phyloP scores from a whole-genome alignment of 64 coral and sea anemone species.

The Anthopleura sola region DNA sequence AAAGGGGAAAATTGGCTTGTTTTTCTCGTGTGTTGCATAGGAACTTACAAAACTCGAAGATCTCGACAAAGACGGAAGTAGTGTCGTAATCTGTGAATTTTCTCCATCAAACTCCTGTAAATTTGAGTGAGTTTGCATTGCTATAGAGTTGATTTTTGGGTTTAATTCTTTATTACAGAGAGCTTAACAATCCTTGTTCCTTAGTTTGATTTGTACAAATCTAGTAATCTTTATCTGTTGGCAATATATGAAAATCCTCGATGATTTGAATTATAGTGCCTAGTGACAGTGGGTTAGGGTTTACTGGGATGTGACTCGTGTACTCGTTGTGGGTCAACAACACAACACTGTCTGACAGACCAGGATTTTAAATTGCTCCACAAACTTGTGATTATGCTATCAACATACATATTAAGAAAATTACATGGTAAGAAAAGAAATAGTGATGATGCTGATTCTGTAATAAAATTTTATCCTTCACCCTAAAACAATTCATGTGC shows the following conservation, averaged over 20 bases:
- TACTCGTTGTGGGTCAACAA: not conserved
- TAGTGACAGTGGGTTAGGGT: not conserved
- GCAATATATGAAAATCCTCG: not conserved
- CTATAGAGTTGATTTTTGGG: not conserved
- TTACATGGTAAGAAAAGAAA: not conserved
- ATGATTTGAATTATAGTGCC: not conserved
- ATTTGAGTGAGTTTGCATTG: not conserved
- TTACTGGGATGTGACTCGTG: not conserved
- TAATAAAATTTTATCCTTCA: not conserved
- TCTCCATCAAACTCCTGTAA: not conserved
- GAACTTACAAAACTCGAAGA: not conserved
- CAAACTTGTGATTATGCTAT: not conserved
- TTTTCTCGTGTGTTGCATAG: constrained; percentile 2
- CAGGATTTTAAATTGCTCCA: not conserved
- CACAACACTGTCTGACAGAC: not conserved
- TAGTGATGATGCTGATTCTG: not conserved
- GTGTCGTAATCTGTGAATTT: not conserved
- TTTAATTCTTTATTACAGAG: not conserved
- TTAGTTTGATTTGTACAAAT: not conserved
- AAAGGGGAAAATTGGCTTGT: not conserved
- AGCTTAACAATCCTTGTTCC: not conserved
- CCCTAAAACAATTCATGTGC: too few relatives aligned
- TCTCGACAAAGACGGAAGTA: constrained; percentile 4
- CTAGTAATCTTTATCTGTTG: not conserved
- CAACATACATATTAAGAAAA: not conserved